Evolutionary conservation across 2,797 vertebrate species (phyloP).

Genomic region (Linurgus olivaceus): DNA sequence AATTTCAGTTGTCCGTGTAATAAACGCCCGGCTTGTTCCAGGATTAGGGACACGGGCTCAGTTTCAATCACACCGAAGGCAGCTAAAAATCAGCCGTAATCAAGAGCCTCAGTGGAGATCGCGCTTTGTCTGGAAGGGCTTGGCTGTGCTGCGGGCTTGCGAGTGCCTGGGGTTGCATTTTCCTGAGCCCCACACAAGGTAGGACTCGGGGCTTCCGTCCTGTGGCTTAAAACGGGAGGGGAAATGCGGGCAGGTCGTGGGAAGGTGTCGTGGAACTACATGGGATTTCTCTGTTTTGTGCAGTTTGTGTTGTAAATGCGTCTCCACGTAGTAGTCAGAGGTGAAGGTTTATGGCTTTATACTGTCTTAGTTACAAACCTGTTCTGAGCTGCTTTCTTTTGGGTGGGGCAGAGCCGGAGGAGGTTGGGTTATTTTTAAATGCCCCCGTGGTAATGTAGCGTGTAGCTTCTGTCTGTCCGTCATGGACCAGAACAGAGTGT

Average conservation of each 20-base stretch:
- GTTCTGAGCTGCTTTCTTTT: neutral
- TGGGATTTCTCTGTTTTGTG: neutral
- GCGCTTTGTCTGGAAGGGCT: fast-evolving
- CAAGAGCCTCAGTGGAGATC: fast-evolving
- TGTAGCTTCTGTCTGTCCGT: fast-evolving
- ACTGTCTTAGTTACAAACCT: fast-evolving
- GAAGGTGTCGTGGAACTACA: fast-evolving
- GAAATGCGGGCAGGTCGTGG: fast-evolving
- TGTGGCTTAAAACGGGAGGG: neutral
- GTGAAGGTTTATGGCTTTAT: neutral
- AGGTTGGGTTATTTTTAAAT: neutral
- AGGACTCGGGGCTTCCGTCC: fast-evolving
- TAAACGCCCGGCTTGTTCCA: fast-evolving
- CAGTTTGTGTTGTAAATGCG: fast-evolving
- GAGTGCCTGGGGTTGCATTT: too few species aligned
- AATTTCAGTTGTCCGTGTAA: too few species aligned
- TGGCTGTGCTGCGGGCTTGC: neutral
- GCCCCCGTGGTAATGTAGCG: fast-evolving
- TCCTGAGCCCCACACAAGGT: fast-evolving
- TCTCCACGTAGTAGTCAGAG: fast-evolving
- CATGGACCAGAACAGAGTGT: fast-evolving
- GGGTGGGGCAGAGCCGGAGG: neutral
- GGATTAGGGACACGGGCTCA: fast-evolving
- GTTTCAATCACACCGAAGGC: fast-evolving
- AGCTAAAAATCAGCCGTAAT: fast-evolving